Conservation (phyloP, 2,797 vertebrate genomes). For the Bucorvus abyssinicus region DNA sequence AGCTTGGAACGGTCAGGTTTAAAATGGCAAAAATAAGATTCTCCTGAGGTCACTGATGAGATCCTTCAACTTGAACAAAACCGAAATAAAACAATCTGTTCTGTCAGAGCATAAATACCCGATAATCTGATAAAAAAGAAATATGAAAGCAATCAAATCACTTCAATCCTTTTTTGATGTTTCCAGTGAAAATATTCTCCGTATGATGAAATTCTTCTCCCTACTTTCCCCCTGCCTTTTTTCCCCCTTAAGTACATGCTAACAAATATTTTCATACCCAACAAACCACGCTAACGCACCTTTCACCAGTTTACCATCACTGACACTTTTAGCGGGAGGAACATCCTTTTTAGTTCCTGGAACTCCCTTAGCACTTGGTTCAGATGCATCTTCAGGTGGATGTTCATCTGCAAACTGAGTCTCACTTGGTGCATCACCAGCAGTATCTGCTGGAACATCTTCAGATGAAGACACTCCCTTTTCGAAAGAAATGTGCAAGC, state of each 20-base stretch:
- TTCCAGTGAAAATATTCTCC: not conserved
- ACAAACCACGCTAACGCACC: slow-evolving; percentile 70
- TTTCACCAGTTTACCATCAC: slow-evolving; percentile 89
- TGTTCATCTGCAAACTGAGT: slow-evolving; percentile 46
- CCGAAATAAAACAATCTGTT: not conserved
- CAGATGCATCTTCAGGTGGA: slow-evolving; percentile 48
- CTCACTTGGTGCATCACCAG: slow-evolving; percentile 25
- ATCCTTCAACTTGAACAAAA: not conserved
- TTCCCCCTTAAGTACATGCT: not conserved
- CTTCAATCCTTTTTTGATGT: not conserved
- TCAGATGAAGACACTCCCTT: slow-evolving; percentile 68
- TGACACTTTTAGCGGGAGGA: slow-evolving; percentile 42
- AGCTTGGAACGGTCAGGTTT: not conserved
- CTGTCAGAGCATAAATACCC: not conserved
- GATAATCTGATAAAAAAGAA: not conserved
- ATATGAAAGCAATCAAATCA: not conserved
- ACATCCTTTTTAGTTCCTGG: slow-evolving; percentile 64
- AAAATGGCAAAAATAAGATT: slow-evolving; percentile 11
- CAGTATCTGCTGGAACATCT: slow-evolving; percentile 58
- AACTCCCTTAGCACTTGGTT: slow-evolving; percentile 29
- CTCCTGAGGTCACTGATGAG: not conserved
- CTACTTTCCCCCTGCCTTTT: not conserved
- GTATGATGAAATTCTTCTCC: not conserved
- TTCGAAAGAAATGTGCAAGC: slow-evolving; percentile 4
- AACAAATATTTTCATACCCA: not conserved